Conservation (phyloP, 2,113 vertebrate genomes). For the Phrynocephalus versicolor region DNA sequence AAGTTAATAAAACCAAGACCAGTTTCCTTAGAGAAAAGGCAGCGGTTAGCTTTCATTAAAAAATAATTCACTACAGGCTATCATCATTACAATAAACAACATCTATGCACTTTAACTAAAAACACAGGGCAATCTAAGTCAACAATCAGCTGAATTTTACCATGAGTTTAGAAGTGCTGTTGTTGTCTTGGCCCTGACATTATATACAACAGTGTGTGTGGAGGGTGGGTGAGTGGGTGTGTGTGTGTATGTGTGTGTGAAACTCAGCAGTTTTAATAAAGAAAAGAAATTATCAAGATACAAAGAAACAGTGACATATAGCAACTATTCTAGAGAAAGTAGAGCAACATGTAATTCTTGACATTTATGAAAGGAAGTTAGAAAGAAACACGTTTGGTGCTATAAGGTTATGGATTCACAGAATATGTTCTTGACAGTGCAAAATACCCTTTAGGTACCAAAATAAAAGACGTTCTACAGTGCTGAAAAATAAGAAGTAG, state of each 20-base stretch:
- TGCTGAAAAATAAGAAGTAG: constrained; percentile 41
- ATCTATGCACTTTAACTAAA: constrained; percentile 56
- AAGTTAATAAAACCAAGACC: constrained; percentile 78
- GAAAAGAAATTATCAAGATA: constrained; percentile 54
- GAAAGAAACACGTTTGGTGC: constrained; percentile 55
- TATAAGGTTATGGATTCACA: constrained; percentile 63
- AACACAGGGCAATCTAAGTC: constrained; percentile 63
- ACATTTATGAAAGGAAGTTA: constrained; percentile 59
- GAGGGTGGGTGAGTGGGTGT: constrained; percentile 57
- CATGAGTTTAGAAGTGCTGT: constrained; percentile 58
- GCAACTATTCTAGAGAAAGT: constrained; percentile 53
- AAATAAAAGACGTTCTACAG: constrained; percentile 54
- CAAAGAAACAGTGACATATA: constrained; percentile 63
- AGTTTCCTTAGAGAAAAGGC: constrained; percentile 75
- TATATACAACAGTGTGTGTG: constrained; percentile 60
- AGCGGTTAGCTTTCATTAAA: constrained; percentile 71
- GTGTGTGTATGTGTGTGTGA: neutral
- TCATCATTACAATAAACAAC: constrained; percentile 58
- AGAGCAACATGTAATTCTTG: constrained; percentile 57
- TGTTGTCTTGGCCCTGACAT: constrained; percentile 68
- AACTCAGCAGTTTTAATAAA: constrained; percentile 16
- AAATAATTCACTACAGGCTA: constrained; percentile 69
- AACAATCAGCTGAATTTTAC: constrained; percentile 45
- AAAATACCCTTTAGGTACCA: constrained; percentile 57
- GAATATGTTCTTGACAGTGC: constrained; percentile 60